Percentiles rank a stretch among this genome's conserved stretches.
Evolutionary conservation across 2,113 vertebrate genomes (phyloP).

Genomic region (Hipposideros armiger): DNA sequence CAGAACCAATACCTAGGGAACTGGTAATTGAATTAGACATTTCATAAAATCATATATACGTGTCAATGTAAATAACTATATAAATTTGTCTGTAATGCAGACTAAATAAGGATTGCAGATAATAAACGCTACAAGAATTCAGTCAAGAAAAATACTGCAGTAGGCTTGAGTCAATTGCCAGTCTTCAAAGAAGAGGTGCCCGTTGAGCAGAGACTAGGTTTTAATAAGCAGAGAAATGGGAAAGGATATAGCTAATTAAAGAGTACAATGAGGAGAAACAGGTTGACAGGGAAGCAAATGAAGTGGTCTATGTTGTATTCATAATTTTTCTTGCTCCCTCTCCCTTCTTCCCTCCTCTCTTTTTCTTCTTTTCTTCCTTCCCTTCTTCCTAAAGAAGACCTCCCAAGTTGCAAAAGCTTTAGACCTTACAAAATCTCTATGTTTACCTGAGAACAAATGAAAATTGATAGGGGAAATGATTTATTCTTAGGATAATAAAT

Average conservation of each 20-base stretch:
- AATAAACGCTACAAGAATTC: neutral
- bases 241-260: neutral
- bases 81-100: neutral
- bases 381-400: neutral
- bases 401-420: neutral
- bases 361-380: neutral
- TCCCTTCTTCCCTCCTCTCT: neutral
- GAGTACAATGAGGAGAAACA: neutral
- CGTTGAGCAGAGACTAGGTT: neutral
- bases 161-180: neutral
- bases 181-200: neutral
- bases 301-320: neutral
- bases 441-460: constrained; percentile 7
- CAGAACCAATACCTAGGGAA: neutral
- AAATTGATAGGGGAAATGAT: neutral
- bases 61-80: neutral
- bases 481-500: neutral
- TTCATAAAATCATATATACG: constrained; percentile 31
- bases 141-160: neutral
- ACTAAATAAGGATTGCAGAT: neutral
- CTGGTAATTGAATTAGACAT: constrained; percentile 5
- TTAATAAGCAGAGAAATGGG: neutral
- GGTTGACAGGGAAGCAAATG: neutral
- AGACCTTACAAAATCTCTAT: neutral
- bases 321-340: neutral